These are phyloP conservation scores for Dolomedes plantarius DNA, from an alignment of 2,888 invertebrate species.

Conservation along the genomic window DNA sequence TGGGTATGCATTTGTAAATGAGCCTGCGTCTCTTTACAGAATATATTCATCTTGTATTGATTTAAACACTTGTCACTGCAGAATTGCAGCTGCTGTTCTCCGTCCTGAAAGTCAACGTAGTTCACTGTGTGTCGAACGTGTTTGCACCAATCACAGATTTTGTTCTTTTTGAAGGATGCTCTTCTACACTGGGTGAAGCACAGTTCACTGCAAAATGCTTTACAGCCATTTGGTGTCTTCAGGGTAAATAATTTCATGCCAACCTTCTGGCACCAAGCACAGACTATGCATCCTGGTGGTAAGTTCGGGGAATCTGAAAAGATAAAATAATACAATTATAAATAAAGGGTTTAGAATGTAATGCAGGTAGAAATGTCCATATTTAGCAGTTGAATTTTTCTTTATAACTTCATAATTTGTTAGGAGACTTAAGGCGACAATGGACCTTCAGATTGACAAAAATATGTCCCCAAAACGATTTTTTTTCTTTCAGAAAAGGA, in stretches of 20 bases:
- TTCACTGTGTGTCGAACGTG: constrained; percentile 92
- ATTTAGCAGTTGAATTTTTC: too few species aligned
- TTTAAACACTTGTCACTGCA: constrained; percentile 93
- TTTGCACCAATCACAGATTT: constrained; percentile 92
- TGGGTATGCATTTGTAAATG: constrained; percentile 89
- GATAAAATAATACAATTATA: constrained; percentile 29
- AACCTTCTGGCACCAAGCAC: constrained; percentile 77
- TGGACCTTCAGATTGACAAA: too few species aligned
- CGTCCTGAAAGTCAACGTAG: constrained; percentile 94
- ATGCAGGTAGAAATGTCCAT: too few species aligned
- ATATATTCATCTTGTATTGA: constrained; percentile 97
- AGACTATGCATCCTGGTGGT: constrained; percentile 75
- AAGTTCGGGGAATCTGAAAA: constrained; percentile 72
- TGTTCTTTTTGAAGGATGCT: constrained; percentile 86
- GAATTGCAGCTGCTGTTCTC: constrained; percentile 92
- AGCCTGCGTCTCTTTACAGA: constrained; percentile 94
- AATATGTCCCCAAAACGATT: too few species aligned
- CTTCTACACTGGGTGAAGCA: constrained; percentile 93
- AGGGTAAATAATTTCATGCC: constrained; percentile 76
- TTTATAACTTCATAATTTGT: too few species aligned
- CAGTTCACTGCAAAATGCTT: constrained; percentile 88
- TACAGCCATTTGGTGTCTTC: constrained; percentile 75
- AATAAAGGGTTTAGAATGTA: not conserved
- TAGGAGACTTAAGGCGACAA: too few species aligned
- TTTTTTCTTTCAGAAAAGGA: too few species aligned